These are phyloP conservation scores for Hydrolagus affinis DNA, from an alignment of 2,113 vertebrate species.

Conservation along the genomic window DNA sequence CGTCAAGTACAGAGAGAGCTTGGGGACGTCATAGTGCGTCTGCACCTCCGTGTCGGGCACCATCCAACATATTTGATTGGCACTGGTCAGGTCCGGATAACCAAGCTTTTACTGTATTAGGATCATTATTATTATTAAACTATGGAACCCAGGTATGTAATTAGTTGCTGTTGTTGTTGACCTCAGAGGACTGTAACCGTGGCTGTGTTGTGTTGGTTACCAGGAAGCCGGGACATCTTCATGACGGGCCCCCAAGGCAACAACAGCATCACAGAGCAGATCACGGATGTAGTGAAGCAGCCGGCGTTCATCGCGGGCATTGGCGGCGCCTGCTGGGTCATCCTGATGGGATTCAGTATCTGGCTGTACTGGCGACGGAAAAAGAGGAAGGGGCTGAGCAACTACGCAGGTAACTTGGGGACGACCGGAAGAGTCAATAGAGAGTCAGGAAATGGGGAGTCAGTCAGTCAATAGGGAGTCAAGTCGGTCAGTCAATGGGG, in stretches of 20 bases:
- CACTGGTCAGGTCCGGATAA: too few species aligned
- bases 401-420: slow-evolving; percentile 82
- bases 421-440: too few species aligned
- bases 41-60: slow-evolving; percentile 83
- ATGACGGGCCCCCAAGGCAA: slow-evolving; percentile 81
- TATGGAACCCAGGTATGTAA: too few species aligned
- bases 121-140: too few species aligned
- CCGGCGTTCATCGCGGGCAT: slow-evolving; percentile 97
- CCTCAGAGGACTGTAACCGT: not conserved
- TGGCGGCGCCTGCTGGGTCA: slow-evolving; percentile 96
- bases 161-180: too few species aligned
- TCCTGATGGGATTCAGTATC: slow-evolving; percentile 98
- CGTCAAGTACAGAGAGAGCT: slow-evolving; percentile 96
- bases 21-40: slow-evolving; percentile 83
- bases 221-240: slow-evolving; percentile 66
- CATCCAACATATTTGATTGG: slow-evolving; percentile 83
- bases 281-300: slow-evolving; percentile 97
- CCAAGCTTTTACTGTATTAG: too few species aligned
- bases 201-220: too few species aligned
- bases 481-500: too few species aligned
- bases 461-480: too few species aligned
- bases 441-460: too few species aligned
- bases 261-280: slow-evolving; percentile 98
- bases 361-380: slow-evolving; percentile 98
- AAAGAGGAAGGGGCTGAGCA: slow-evolving; percentile 99